phyloP scores from a whole-genome alignment of 2,113 vertebrate genomes.

The Rhizomys pruinosus region DNA sequence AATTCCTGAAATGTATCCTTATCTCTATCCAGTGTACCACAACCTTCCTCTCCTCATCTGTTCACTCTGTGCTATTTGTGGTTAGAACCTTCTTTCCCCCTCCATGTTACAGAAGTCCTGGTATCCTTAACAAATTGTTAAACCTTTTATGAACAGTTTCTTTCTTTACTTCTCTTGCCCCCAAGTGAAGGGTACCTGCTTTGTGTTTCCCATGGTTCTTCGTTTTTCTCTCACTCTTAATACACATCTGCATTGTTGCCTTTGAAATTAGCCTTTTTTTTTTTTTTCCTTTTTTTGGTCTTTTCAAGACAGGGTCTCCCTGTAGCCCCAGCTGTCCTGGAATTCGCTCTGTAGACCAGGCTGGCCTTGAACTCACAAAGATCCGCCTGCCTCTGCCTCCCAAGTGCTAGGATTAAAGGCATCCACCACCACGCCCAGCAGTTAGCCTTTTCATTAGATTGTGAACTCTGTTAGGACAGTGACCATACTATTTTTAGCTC shows the following conservation, averaged over 20 bases:
- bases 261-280: neutral
- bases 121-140: neutral
- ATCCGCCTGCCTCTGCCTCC: no score
- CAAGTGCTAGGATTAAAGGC: no score
- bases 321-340: no score
- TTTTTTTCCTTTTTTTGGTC: neutral
- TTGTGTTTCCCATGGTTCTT: no score
- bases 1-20: neutral
- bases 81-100: neutral
- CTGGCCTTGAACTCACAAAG: no score
- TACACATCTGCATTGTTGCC: neutral
- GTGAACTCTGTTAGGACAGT: neutral
- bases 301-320: no score
- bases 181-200: neutral
- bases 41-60: neutral
- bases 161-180: neutral
- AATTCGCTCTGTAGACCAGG: no score
- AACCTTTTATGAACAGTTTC: neutral
- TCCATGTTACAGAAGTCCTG: neutral
- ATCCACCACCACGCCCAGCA: no score
- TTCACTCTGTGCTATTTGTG: neutral
- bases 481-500: neutral
- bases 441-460: slow-evolving; percentile 17
- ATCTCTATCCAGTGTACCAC: neutral
- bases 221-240: neutral